Percentiles rank a stretch among this genome's conserved stretches.
These are phyloP conservation scores for Geococcyx californianus DNA, from an alignment of 2,113 vertebrate genomes.

Conservation along the genomic window DNA sequence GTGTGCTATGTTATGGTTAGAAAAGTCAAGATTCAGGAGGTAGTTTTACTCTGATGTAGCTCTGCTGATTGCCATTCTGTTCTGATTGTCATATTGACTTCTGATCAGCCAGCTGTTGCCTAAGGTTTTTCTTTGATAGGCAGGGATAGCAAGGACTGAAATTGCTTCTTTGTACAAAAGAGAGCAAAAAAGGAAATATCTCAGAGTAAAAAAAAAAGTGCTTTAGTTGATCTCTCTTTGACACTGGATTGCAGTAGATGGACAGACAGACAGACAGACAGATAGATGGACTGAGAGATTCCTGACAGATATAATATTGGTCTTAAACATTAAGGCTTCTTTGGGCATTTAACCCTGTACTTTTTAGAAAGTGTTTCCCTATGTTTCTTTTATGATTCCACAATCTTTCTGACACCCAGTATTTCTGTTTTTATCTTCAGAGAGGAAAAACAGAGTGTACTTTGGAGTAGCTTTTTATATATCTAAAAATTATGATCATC, in stretches of 20 bases:
- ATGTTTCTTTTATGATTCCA: neutral
- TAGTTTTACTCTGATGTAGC: neutral
- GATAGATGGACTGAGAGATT: neutral
- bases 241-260: neutral
- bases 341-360: neutral
- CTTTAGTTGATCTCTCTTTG: neutral
- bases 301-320: neutral
- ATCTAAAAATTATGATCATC: neutral
- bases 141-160: neutral
- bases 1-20: neutral
- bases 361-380: neutral
- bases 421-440: neutral
- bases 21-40: neutral
- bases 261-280: neutral
- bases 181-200: neutral
- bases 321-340: neutral
- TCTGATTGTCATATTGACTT: slow-evolving; percentile 18
- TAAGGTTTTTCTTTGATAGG: neutral
- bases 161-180: neutral
- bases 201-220: neutral
- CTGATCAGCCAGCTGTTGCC: neutral
- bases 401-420: neutral
- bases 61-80: neutral
- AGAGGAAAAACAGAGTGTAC: neutral
- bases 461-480: neutral